Conservation (phyloP, 2,113 vertebrate genomes). For the Antechinus flavipes region DNA sequence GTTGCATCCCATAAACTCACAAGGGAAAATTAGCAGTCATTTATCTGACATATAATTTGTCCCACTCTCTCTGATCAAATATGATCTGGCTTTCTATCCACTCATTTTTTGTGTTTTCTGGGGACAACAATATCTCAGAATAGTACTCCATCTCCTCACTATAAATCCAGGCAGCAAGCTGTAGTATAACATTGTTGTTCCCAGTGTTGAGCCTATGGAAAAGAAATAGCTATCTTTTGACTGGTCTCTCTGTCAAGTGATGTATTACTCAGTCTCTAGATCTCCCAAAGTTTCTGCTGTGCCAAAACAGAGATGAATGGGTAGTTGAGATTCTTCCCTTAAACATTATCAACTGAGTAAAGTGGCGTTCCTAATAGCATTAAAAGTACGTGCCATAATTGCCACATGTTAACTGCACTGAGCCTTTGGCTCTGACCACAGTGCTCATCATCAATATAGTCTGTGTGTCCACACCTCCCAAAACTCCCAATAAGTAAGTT, state of each 20-base stretch:
- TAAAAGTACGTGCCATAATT: background rate
- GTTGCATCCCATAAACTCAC: background rate
- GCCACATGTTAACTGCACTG: background rate
- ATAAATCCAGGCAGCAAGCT: background rate
- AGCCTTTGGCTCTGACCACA: background rate
- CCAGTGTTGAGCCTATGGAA: background rate
- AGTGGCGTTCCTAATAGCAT: background rate
- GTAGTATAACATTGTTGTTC: background rate
- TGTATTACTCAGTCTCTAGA: background rate
- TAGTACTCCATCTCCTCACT: background rate
- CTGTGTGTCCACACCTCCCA: background rate
- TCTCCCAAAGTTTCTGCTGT: background rate
- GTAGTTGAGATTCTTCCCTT: background rate
- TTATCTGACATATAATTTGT: background rate
- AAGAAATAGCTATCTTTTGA: no score
- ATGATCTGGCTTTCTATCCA: no score
- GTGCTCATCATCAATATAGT: background rate
- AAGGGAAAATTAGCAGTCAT: background rate
- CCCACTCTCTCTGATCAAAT: no score
- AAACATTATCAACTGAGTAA: background rate
- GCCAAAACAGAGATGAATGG: background rate
- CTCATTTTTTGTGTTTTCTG: no score
- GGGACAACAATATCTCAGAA: background rate
- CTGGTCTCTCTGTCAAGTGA: background rate
- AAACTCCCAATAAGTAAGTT: background rate